Evolutionary conservation across 2,113 vertebrate species (phyloP).

Genomic region (Cranoglanis bouderius): DNA sequence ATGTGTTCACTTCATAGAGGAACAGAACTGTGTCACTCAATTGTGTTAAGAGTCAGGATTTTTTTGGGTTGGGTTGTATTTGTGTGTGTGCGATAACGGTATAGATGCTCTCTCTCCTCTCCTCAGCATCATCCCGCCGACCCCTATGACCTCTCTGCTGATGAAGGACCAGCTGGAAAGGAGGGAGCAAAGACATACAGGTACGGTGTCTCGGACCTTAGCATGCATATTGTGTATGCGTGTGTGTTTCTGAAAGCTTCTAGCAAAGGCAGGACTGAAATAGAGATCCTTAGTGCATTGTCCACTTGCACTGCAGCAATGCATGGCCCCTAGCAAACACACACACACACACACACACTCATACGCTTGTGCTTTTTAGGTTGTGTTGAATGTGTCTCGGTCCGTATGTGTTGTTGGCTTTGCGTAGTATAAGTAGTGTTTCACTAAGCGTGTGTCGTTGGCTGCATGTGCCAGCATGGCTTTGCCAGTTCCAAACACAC

Average conservation of each 20-base stretch:
- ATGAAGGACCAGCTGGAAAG: conserved; percentile 68
- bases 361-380: conserved; percentile 33
- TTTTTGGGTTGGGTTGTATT: too few relatives aligned
- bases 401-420: conserved; percentile 31
- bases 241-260: conserved; percentile 14
- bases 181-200: conserved; percentile 77
- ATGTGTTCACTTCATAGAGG: not conserved
- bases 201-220: conserved; percentile 53
- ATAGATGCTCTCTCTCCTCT: not conserved
- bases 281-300: conserved; percentile 16
- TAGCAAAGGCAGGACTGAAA: conserved; percentile 35
- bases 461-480: conserved; percentile 53
- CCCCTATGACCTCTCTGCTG: conserved; percentile 73
- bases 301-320: conserved; percentile 34
- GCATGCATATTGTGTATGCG: conserved; percentile 18
- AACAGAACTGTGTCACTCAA: not conserved
- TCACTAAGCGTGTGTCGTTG: conserved; percentile 16
- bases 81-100: not conserved
- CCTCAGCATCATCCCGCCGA: conserved; percentile 68
- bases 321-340: conserved; percentile 53
- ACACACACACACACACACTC: conserved; percentile 47
- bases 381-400: conserved; percentile 33
- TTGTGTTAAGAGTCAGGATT: not conserved
- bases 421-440: conserved; percentile 10
- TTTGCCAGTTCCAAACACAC: conserved; percentile 36